Conservation (phyloP, 2,888 invertebrate species). For the Alsophila aescularia region DNA sequence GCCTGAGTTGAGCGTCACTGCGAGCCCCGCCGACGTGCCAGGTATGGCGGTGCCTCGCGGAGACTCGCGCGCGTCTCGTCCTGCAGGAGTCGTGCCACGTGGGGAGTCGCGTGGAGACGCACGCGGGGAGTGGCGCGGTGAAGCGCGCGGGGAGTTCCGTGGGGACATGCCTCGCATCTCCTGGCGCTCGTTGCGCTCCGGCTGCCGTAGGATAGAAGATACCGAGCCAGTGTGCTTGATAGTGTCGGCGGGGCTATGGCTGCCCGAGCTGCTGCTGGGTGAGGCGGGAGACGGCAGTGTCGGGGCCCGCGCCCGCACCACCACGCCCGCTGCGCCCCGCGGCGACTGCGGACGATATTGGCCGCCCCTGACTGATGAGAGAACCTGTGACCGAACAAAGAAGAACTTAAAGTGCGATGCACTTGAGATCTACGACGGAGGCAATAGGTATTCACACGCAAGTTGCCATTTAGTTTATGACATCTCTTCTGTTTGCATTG, state of each 20-base stretch:
- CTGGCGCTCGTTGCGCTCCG: conserved; percentile 68
- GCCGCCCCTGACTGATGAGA: conserved; percentile 89
- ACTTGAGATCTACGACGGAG: too few relatives aligned
- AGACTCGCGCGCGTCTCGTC: conserved; percentile 41
- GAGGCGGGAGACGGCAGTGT: conserved; percentile 89
- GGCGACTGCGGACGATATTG: conserved; percentile 89
- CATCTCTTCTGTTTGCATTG: too few relatives aligned
- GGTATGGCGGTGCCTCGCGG: conserved; percentile 77
- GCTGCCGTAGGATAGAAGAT: conserved; percentile 75
- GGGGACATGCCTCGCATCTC: conserved; percentile 64
- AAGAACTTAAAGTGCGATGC: too few relatives aligned
- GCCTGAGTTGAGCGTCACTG: conserved; percentile 83
- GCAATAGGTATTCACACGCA: too few relatives aligned
- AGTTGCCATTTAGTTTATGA: too few relatives aligned
- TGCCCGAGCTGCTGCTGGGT: conserved; percentile 93
- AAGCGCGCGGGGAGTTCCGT: conserved; percentile 69
- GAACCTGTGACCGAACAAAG: conserved; percentile 76
- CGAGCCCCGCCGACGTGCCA: conserved; percentile 86
- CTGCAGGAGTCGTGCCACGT: conserved; percentile 48
- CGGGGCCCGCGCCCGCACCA: conserved; percentile 48
- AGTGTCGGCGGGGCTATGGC: conserved; percentile 91
- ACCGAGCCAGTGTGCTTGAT: conserved; percentile 86
- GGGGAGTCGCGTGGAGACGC: conserved; percentile 71
- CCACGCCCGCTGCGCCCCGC: conserved; percentile 84
- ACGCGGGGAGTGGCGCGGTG: conserved; percentile 48